Evolutionary conservation across 2,888 invertebrate genomes (phyloP), one percentile per base, ranked within the genome.

Genomic region (Isotomurus palustris): DNA sequence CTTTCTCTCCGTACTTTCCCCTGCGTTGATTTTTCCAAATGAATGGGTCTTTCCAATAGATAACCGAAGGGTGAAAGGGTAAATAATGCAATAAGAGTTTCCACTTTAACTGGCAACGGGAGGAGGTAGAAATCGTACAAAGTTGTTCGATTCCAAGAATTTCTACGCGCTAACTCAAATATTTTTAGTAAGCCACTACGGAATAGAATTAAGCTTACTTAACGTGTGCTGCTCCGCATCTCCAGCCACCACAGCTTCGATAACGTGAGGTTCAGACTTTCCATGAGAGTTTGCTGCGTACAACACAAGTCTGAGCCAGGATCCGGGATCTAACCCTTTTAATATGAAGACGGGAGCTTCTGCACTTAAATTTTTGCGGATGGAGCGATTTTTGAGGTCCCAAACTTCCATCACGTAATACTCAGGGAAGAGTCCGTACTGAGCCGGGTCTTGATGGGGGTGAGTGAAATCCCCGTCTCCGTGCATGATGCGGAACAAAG

Each of bases 281-380:
- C 92, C 92, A 74, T 91, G 92, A 45, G 88, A 88, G 76, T 92
- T 92, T 72, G 88, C 84, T 3, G 91, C 90, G 73, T 87, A 91
- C 70, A 92, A 78, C 74, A 87, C 86, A 71, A 91, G 85, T 41
- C 72, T 67, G 50, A 74, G 73, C 32, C 67, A 68, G 8, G 73
- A 74, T 71, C 87, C 73, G 70, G 82, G 79, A 86, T 90, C 75
- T 83, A 88, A 67, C 82, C 71, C 66, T 87, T 85, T 55, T 85
- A 79, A 32, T 41, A 69, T 71, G 59, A 73, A 72, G 25, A 70
- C 70, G 14, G 72, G 72, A 59, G 71, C 67, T 58, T 72, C 71
- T 14, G 72, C 70, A 56, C 71, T 71, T 45, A 71, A 61, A 60
- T 71, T 71, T 44, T 66, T 60, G 83, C 85, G 64, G 81, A 81